phyloP scores from a whole-genome alignment of 1,140 invertebrate species.

The Scaptomyza montana region DNA sequence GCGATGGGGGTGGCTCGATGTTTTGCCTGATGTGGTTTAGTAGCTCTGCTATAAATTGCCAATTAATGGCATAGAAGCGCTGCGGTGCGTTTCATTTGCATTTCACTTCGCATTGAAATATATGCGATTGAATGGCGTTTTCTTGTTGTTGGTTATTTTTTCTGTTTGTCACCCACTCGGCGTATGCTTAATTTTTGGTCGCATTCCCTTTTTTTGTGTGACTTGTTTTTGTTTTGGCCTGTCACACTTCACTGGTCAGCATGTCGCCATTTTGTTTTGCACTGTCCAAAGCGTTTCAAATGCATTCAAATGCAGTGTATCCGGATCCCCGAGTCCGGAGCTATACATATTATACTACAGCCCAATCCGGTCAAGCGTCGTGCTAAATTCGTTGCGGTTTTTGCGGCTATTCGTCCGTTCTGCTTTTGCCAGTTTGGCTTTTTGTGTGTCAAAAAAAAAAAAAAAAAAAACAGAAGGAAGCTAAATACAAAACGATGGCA shows the following conservation, averaged over 20 bases:
- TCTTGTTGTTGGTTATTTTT: conserved; percentile 35
- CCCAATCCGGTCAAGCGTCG: conserved; percentile 68
- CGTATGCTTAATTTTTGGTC: conserved; percentile 51
- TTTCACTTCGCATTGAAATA: conserved; percentile 49
- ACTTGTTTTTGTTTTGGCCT: conserved; percentile 35
- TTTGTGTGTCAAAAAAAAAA: conserved; percentile 38
- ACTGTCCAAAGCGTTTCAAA: conserved; percentile 25
- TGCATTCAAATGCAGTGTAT: conserved; percentile 62
- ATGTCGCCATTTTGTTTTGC: conserved; percentile 49
- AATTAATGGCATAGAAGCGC: conserved; percentile 66
- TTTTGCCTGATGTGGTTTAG: conserved; percentile 29
- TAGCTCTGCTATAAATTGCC: conserved; percentile 71
- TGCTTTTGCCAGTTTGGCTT: conserved; percentile 52
- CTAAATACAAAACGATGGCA: conserved; percentile 51
- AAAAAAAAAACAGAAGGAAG: too few relatives aligned
- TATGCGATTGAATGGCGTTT: conserved; percentile 38
- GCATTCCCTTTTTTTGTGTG: conserved; percentile 42
- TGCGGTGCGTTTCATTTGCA: conserved; percentile 67
- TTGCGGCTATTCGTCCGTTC: conserved; percentile 64
- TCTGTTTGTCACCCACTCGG: conserved; percentile 23
- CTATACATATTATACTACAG: background rate
- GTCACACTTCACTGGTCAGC: conserved; percentile 63
- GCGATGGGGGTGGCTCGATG: background rate
- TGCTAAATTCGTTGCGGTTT: conserved; percentile 78
- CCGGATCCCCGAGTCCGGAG: conserved; percentile 8